These are phyloP conservation scores for Callyntrura sp. DNA, from an alignment of 2,888 invertebrate species.

Conservation along the genomic window DNA sequence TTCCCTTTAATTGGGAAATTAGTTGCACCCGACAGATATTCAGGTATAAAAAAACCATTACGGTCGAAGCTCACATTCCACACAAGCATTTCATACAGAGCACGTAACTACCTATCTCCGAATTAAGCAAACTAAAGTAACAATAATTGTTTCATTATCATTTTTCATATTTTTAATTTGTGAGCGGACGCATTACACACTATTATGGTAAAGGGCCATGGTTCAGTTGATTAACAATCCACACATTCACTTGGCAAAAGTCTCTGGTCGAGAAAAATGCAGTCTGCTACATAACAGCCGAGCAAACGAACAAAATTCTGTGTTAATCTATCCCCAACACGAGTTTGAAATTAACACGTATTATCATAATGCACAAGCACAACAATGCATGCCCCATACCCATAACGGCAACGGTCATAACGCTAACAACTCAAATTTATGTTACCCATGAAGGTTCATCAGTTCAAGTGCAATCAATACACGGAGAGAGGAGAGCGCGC, in stretches of 20 bases:
- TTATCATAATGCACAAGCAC: neutral
- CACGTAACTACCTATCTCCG: neutral
- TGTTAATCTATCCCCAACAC: neutral
- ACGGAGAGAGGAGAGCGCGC: neutral
- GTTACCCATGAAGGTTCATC: slow-evolving; percentile 10
- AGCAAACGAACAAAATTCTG: too few relatives aligned
- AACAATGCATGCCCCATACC: neutral
- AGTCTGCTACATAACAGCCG: too few relatives aligned
- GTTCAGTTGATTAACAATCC: slow-evolving; percentile 21
- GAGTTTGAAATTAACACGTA: neutral
- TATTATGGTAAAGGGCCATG: neutral
- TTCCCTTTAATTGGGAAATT: slow-evolving; percentile 5
- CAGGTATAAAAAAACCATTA: neutral
- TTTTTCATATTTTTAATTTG: slow-evolving; percentile 31
- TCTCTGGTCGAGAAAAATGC: neutral
- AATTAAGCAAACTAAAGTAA: slow-evolving; percentile 1
- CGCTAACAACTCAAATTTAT: slow-evolving; percentile 1
- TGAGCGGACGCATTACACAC: neutral
- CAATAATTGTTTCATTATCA: slow-evolving; percentile 44
- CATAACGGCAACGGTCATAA: neutral
- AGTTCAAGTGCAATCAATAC: slow-evolving; percentile 26
- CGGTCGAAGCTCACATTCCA: neutral
- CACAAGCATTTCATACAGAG: neutral
- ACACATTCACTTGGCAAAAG: neutral
- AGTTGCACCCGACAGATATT: neutral